A percentile compares a stretch with the other conserved stretches of the same genome.
Evolutionary conservation across 2,113 vertebrate genomes (phyloP).

Genomic region (Hiodon tergisus): DNA sequence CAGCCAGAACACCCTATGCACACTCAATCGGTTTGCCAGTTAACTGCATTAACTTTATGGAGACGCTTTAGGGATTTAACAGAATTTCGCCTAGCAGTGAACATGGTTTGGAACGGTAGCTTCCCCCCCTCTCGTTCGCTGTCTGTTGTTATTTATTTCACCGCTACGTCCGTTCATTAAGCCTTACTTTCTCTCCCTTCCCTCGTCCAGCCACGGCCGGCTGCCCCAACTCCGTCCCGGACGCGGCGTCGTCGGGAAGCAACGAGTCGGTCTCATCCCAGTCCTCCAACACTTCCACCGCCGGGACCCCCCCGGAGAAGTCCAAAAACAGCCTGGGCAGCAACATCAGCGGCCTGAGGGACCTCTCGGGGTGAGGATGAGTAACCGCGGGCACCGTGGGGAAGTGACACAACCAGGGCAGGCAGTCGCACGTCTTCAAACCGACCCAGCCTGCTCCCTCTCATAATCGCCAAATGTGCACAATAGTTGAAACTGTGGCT

Average conservation of each 20-base stretch:
- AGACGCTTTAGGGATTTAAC: too few species aligned
- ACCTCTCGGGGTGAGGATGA: conserved; percentile 56
- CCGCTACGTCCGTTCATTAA: neutral
- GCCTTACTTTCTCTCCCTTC: neutral
- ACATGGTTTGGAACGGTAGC: too few species aligned
- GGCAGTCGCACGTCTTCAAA: neutral
- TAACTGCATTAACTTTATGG: too few species aligned
- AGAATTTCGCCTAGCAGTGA: too few species aligned
- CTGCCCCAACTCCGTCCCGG: conserved; percentile 54
- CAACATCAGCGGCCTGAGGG: conserved; percentile 48
- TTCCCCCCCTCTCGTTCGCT: too few species aligned
- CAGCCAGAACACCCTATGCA: too few species aligned
- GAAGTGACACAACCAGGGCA: neutral
- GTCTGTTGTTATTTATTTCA: too few species aligned
- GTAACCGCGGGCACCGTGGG: neutral
- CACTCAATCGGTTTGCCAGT: too few species aligned
- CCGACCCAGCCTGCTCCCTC: too few species aligned
- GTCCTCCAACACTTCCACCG: conserved; percentile 69
- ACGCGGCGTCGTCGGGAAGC: conserved; percentile 78
- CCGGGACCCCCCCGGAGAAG: conserved; percentile 59
- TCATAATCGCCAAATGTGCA: too few species aligned
- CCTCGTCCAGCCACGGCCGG: conserved; percentile 51
- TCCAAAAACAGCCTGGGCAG: conserved; percentile 60
- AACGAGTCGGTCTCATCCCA: conserved; percentile 87
- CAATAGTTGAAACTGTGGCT: too few species aligned